phyloP scores from a whole-genome alignment of 2,113 vertebrate genomes.

The Ammospiza nelsoni region DNA sequence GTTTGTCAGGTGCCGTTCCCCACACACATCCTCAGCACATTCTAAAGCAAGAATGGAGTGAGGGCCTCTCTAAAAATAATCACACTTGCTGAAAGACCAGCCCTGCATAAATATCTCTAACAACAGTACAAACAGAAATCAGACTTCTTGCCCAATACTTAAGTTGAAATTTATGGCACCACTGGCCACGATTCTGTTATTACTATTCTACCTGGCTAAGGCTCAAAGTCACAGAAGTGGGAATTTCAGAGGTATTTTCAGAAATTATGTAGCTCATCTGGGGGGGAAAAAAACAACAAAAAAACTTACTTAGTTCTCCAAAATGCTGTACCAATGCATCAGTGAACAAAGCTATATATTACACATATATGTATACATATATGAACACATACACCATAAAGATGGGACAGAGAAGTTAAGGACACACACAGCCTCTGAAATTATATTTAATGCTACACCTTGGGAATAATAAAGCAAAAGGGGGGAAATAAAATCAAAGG shows the following conservation, averaged over 20 bases:
- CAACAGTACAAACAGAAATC: conserved; percentile 61
- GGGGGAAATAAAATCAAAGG: conserved; percentile 5
- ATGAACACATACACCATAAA: not conserved
- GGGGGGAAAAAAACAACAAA: not conserved
- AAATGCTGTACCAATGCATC: not conserved
- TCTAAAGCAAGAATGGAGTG: conserved; percentile 45
- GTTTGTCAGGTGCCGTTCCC: conserved; percentile 6
- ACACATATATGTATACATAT: not conserved
- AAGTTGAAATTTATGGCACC: conserved; percentile 54
- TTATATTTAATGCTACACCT: conserved; percentile 9
- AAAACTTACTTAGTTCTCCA: not conserved
- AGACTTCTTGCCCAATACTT: not conserved
- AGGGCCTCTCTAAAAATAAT: conserved; percentile 68
- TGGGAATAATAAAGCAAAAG: conserved; percentile 27
- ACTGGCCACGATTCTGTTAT: conserved; percentile 40
- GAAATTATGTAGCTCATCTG: not conserved
- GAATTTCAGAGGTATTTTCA: conserved; percentile 56
- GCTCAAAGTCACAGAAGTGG: conserved; percentile 38
- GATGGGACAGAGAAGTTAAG: not conserved
- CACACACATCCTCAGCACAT: conserved; percentile 14
- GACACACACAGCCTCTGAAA: not conserved
- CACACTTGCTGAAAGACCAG: conserved; percentile 63
- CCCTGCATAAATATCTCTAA: conserved; percentile 56
- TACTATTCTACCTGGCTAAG: conserved; percentile 54
- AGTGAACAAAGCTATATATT: not conserved